Conservation (phyloP, 2,113 vertebrate species). For the Pelvicachromis taeniatus region DNA sequence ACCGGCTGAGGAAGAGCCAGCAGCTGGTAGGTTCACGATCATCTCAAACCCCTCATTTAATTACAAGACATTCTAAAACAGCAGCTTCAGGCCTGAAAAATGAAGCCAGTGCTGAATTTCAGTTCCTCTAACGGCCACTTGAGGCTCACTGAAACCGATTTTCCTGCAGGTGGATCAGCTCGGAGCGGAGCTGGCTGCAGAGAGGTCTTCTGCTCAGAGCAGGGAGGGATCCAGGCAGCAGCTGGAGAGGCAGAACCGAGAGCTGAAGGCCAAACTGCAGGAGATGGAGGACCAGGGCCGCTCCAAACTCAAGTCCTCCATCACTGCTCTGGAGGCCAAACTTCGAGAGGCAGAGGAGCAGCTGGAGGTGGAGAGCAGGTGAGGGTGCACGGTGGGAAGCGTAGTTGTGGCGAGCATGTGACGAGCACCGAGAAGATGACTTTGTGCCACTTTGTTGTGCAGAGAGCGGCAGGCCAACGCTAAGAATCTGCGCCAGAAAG, state of each 20-base stretch:
- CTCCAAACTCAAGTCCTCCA: slow-evolving; percentile 84
- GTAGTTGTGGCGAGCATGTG: not conserved
- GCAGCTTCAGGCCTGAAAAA: not conserved
- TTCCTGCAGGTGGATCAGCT: slow-evolving; percentile 83
- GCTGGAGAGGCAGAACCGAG: slow-evolving; percentile 89
- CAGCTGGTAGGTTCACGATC: slow-evolving; percentile 75
- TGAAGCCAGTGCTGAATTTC: not conserved
- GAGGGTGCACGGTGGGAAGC: not conserved
- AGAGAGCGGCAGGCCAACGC: slow-evolving; percentile 83
- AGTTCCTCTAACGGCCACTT: not conserved
- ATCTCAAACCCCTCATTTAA: accelerated
- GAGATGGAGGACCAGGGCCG: slow-evolving; percentile 84
- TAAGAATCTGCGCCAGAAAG: slow-evolving; percentile 85
- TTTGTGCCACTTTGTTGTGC: not conserved
- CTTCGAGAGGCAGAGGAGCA: slow-evolving; percentile 86
- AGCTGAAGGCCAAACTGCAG: slow-evolving; percentile 85
- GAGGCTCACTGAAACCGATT: not conserved
- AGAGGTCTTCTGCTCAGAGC: slow-evolving; percentile 79
- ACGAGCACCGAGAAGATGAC: not conserved
- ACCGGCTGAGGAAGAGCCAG: slow-evolving; percentile 86
- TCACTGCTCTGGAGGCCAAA: slow-evolving; percentile 82
- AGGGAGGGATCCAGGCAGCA: slow-evolving; percentile 83
- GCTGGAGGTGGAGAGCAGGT: slow-evolving; percentile 90
- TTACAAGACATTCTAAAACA: not conserved
- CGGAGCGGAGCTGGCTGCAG: slow-evolving; percentile 80